Conservation (phyloP, 2,797 vertebrate genomes). For the Falco rusticolus region DNA sequence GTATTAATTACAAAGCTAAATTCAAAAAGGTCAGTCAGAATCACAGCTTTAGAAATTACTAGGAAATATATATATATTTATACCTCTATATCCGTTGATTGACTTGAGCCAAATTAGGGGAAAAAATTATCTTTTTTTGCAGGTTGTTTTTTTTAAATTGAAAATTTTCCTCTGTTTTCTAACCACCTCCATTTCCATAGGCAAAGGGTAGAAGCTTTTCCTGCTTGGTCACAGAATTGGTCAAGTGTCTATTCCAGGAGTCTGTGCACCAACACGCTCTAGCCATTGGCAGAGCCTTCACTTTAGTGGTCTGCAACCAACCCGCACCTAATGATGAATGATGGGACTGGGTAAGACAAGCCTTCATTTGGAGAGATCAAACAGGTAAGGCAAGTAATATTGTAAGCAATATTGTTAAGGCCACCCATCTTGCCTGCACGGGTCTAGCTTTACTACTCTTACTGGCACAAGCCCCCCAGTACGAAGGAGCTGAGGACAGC, state of each 20-base stretch:
- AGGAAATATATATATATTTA: not conserved
- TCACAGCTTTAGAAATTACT: not conserved
- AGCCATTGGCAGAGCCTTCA: not conserved
- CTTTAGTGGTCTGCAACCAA: not conserved
- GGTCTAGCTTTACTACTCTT: not conserved
- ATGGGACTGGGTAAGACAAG: not conserved
- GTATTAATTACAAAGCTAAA: not conserved
- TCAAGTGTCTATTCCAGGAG: not conserved
- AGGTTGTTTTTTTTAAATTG: not conserved
- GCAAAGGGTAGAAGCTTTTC: not conserved
- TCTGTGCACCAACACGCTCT: not conserved
- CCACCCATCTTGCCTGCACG: not conserved
- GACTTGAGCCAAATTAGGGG: not conserved
- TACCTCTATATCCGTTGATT: not conserved
- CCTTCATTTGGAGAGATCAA: not conserved
- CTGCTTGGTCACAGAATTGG: not conserved
- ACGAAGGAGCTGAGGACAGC: not conserved
- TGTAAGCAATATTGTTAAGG: not conserved
- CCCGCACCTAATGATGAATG: not conserved
- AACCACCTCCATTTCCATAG: not conserved
- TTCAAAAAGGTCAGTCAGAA: not conserved
- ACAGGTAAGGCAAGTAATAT: not conserved
- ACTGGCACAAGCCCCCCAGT: not conserved
- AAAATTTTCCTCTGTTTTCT: not conserved
- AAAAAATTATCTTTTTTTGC: not conserved